Evolutionary conservation across 2,113 vertebrate genomes (phyloP).

Genomic region (rabbit (Oryctolagus cuniculus)): DNA sequence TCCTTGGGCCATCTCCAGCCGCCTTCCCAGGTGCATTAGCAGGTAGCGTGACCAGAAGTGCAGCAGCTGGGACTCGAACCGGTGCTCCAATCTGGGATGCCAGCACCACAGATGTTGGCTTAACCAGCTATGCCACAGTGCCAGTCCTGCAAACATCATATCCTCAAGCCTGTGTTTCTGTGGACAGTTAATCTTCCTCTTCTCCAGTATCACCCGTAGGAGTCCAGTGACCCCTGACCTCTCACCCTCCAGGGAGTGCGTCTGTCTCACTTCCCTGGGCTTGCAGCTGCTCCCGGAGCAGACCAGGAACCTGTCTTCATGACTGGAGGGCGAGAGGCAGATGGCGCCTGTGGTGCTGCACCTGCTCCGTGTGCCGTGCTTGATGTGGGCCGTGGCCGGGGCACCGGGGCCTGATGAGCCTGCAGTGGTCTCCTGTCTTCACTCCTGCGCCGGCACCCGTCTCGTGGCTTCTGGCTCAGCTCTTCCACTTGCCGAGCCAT

Average conservation of each 20-base stretch:
- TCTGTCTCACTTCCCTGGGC: constrained; percentile 13
- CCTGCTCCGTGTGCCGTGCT: no score
- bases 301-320: not conserved
- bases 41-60: no score
- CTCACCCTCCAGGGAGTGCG: constrained; percentile 36
- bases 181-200: constrained; percentile 62
- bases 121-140: no score
- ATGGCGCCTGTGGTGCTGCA: no score
- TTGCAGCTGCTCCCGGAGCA: not conserved
- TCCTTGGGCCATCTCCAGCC: no score
- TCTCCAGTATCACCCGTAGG: constrained; percentile 59
- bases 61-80: no score
- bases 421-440: not conserved
- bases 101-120: no score
- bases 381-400: no score
- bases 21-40: no score
- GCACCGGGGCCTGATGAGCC: no score
- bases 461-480: not conserved
- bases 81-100: no score
- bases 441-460: no score
- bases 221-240: constrained; percentile 27
- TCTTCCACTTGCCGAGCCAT: constrained; percentile 16
- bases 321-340: not conserved
- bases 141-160: not conserved
- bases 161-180: not conserved